A percentile compares a stretch with the other conserved stretches of the same genome.
Evolutionary conservation across 2,797 vertebrate genomes (phyloP).

Genomic region (Lepilemur ruficaudatus): DNA sequence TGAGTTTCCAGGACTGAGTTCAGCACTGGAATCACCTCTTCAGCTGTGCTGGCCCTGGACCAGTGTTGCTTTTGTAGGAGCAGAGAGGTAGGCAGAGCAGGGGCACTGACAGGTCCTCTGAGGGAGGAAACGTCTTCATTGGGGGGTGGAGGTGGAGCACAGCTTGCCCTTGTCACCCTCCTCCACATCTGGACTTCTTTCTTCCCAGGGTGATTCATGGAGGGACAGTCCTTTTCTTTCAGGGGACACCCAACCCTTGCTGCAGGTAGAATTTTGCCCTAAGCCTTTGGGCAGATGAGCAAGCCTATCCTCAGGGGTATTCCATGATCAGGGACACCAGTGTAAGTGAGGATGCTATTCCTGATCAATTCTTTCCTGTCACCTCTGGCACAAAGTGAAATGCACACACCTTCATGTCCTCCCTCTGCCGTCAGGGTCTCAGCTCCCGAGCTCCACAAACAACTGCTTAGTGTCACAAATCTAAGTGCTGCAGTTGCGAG

Average conservation of each 20-base stretch:
- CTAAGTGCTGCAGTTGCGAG: neutral
- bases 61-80: rapidly evolving
- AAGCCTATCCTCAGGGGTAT: neutral
- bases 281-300: neutral
- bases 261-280: neutral
- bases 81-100: neutral
- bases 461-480: neutral
- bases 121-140: neutral
- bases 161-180: rapidly evolving
- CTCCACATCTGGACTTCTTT: neutral
- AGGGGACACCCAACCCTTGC: neutral
- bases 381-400: neutral
- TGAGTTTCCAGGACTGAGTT: neutral
- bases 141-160: too few relatives aligned
- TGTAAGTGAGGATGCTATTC: too few relatives aligned
- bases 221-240: neutral
- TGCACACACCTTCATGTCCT: neutral
- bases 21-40: neutral
- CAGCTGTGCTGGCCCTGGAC: neutral
- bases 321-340: neutral
- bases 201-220: neutral
- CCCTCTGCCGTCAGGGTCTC: neutral
- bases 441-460: neutral
- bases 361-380: neutral
- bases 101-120: neutral